Base-by-base conservation (phyloP, 2,888 invertebrate species). In the Amphiduros pacificus region DNA sequence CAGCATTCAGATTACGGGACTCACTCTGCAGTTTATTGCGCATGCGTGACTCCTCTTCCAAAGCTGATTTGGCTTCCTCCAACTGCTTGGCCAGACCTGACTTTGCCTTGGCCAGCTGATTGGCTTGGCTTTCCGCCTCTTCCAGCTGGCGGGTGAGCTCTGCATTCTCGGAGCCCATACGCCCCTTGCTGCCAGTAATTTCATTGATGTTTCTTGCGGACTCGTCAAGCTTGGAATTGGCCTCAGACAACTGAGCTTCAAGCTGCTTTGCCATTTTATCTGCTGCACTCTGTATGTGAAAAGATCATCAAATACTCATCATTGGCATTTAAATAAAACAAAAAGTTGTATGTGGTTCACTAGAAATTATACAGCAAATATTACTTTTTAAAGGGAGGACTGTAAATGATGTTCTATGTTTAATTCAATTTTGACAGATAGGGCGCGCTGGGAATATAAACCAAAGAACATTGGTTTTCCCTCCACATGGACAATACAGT, bases 241-340 rank as follows among this genome's bases (percentile, higher is more conserved):
- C 88, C 85, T 99, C 99, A 84, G 93, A 91, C 83, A 96, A 88
- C 85, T 95, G 93, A 87, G 94, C 92, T 86, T 93, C 93, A 77
- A 98, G 87, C 86, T 96, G 96, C 87, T 99, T 99, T 87, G 93
- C 92, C 82, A 96, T 91, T 89, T 99, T 99, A 85, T 99, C 98
- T 85, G 94, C 92, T 84, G 94, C 92, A 85, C 94, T 94, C 95
- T 96, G 63, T n/a, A n/a, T n/a, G n/a, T n/a, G n/a, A n/a, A n/a
- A n/a, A n/a, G n/a, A n/a, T n/a, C n/a, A n/a, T n/a, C n/a, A n/a
- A n/a, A n/a, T n/a, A n/a, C n/a, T n/a, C n/a, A n/a, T n/a, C n/a
- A n/a, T n/a, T n/a, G n/a, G n/a, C n/a, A n/a, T n/a, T n/a, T n/a
- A n/a, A n/a, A n/a, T n/a, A n/a, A n/a, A n/a, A n/a, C n/a, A n/a